Base-by-base conservation (phyloP, 1,140 invertebrate genomes). In the Aricia agestis region DNA sequence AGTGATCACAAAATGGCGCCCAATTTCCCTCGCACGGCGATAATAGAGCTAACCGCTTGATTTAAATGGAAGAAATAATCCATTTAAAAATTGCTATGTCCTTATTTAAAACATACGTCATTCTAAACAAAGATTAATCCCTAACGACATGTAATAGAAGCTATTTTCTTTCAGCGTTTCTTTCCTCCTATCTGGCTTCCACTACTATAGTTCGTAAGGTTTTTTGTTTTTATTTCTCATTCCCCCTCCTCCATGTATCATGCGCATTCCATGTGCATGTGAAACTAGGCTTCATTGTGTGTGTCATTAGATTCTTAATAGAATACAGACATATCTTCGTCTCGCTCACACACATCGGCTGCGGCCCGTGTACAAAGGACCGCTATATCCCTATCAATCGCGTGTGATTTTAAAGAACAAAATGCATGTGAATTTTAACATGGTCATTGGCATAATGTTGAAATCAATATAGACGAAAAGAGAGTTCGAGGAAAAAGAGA, bases 131-230 rank as follows among this genome's bases (percentile, higher is more conserved):
- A 19, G 19, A 45, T 58, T 32, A 41, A 25, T 59, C 45, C 45
- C 45, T 52, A 52, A 52, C 10, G 10, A 36, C 31, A 63, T 36
- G 36, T 69, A 69, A 63, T 41, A 63, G 18, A 18, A 19, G 41
- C 32, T 61, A 18, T 69, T 69, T 69, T 69, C 31, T 69, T 61
- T 77, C 90, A 92, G 92, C 83, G 77, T 92, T 92, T 92, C 90
- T 92, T 81, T 91, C 92, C 66, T 88, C 88, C 82, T 92, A 89
- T 91, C 84, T 92, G 90, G 90, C 92, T 82, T 92, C 92, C 74
- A 87, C 90, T 82, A 86, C 90, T 82, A 87, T 92, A 91, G 87
- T 92, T 90, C 90, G 92, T 92, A 92, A 92, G 90, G 86, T 89
- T 86, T 89, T 85, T 84, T 83, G 76, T 79, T 85, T 82, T 83